Percentiles rank a stretch among this genome's conserved stretches.
phyloP scores from a whole-genome alignment of 2,888 invertebrate genomes.

The Sthenelais limicola region DNA sequence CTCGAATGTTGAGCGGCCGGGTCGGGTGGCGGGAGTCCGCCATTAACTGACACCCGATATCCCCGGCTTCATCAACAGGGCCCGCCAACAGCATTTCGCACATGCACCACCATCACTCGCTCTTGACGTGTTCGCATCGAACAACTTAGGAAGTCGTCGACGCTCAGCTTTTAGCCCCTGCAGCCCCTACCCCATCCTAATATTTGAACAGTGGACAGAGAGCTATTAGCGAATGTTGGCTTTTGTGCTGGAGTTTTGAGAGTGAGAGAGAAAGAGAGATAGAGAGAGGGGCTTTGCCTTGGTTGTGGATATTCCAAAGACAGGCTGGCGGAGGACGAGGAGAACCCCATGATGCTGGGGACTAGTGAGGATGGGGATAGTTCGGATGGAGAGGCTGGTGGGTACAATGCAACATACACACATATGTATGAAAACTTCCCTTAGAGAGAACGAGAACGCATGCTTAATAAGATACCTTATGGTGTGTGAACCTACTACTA shows the following conservation, averaged over 20 bases:
- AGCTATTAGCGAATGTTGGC: constrained; percentile 28
- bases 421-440: too few relatives aligned
- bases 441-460: too few relatives aligned
- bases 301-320: too few relatives aligned
- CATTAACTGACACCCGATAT: constrained; percentile 43
- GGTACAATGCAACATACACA: too few relatives aligned
- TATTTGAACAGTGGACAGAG: constrained; percentile 31
- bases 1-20: constrained; percentile 33
- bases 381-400: constrained; percentile 16
- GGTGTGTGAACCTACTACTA: too few relatives aligned
- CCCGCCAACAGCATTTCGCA: constrained; percentile 8
- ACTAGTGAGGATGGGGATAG: constrained; percentile 25
- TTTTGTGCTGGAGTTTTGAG: constrained; percentile 34
- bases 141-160: constrained; percentile 31
- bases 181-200: constrained; percentile 13
- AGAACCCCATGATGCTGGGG: constrained; percentile 22
- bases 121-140: background rate
- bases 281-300: too few relatives aligned
- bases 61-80: constrained; percentile 30
- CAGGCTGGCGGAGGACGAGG: constrained; percentile 30
- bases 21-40: constrained; percentile 29
- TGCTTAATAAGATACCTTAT: too few relatives aligned
- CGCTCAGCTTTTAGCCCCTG: constrained; percentile 31
- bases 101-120: constrained; percentile 13
- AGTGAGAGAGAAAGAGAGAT: background rate